phyloP scores from a whole-genome alignment of 2,113 vertebrate genomes.

The Crypturellus undulatus region DNA sequence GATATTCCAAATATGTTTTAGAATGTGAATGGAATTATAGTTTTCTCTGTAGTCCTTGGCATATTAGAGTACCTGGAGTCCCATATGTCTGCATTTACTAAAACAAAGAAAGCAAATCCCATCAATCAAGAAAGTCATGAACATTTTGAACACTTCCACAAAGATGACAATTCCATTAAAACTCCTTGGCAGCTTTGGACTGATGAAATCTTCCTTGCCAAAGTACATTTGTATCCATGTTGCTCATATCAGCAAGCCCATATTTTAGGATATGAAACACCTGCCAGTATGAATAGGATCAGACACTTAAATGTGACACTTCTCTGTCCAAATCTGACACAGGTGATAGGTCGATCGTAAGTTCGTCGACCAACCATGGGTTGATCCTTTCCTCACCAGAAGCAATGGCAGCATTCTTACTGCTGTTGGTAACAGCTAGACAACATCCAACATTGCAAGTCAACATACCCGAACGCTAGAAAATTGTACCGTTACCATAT shows the following conservation, averaged over 20 bases:
- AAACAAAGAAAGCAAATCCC: background rate
- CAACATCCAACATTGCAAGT: background rate
- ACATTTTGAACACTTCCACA: background rate
- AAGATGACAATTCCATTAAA: background rate
- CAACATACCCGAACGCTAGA: background rate
- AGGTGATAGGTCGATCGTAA: background rate
- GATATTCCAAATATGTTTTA: background rate
- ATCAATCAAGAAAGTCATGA: background rate
- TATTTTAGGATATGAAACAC: background rate
- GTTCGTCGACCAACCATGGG: background rate
- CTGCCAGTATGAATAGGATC: background rate
- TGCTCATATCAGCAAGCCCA: background rate
- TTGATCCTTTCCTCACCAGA: background rate
- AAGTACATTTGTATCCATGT: background rate
- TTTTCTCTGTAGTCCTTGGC: background rate
- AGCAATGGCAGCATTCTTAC: background rate
- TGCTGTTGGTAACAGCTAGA: background rate
- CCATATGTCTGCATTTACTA: background rate
- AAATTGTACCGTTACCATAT: background rate
- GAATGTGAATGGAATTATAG: background rate
- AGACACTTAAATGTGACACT: background rate
- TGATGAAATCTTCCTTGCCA: background rate
- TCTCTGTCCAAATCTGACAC: background rate
- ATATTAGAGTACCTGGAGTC: background rate
- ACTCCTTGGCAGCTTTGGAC: background rate